Evolutionary conservation across 2,113 vertebrate genomes (phyloP), one percentile per base, ranked within the genome.

Genomic region (Myiozetetes cayanensis): DNA sequence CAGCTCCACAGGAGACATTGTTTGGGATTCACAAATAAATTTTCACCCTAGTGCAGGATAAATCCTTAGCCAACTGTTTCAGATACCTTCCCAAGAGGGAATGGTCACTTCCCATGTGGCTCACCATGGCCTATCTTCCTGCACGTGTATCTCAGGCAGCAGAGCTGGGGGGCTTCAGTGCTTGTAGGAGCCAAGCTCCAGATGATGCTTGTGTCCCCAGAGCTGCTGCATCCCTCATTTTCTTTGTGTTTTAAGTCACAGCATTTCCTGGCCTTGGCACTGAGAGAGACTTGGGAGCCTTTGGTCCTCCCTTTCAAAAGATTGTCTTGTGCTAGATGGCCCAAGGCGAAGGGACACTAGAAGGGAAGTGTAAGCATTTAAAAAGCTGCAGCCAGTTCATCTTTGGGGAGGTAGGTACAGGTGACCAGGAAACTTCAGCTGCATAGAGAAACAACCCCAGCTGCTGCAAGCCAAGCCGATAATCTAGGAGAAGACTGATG

Each of bases 11-110:
- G 91, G 89, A 89, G 89, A 79, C 66, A 79, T 87, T 95, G 84
- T 95, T 94, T 92, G 66, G 81, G 81, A 96, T 85, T 92, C 44
- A 24, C 52, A 94, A 91, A 89, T 65, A 86, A 89, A 52, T 96
- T 72, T 92, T 96, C 94, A 96, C 70, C 91, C 95, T 83, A 75
- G 3, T 75, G 93, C 73, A 87, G 95, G 86, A 94, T 91, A 93
- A 90, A 90, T 41, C 84, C 50, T 81, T 41, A 90, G 76, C 27
- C 3, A 0, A 81, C 86, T 55, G 7, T 77, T 90, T 92, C 73
- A 52, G 59, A 84, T 44, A 61, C 80, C 55, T 81, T 92, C 76
- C 65, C 75, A 86, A 67, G 72, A 89, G 76, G 14, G 55, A 89
- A 80, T 1, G 14, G 43, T 35, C 46, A 17, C 16, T 87, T 89